Evolutionary conservation across 2,797 vertebrate species (phyloP).

Genomic region (Discoglossus pictus): DNA sequence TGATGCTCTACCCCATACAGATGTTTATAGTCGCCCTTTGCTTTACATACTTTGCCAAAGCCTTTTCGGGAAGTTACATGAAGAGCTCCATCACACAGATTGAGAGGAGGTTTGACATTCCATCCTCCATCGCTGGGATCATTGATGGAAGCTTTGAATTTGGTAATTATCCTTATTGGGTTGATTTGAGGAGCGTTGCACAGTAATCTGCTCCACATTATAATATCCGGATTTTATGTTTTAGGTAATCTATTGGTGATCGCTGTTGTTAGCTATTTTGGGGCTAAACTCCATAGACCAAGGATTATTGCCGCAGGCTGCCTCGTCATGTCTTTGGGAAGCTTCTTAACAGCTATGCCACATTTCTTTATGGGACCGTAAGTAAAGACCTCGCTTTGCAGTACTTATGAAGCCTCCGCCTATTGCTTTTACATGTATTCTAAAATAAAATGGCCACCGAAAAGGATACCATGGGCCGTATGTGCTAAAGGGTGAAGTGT

Average conservation of each 20-base stretch:
- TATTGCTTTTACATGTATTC: too few species aligned
- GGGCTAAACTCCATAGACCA: constrained; percentile 87
- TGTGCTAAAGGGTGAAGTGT: too few species aligned
- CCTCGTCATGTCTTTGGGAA: constrained; percentile 82
- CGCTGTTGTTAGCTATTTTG: constrained; percentile 92
- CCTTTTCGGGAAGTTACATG: constrained; percentile 76
- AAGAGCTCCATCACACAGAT: constrained; percentile 90
- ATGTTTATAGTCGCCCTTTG: constrained; percentile 80
- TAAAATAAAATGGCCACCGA: too few species aligned
- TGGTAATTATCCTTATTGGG: constrained; percentile 67
- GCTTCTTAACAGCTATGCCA: constrained; percentile 83
- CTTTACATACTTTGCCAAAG: constrained; percentile 79
- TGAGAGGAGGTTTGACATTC: constrained; percentile 86
- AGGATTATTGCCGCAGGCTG: constrained; percentile 85
- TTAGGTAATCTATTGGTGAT: constrained; percentile 91
- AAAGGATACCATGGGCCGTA: too few species aligned
- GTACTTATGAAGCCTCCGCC: too few species aligned
- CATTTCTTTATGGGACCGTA: constrained; percentile 93
- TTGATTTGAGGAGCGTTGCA: background rate
- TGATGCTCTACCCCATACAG: too few species aligned
- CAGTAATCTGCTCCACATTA: too few species aligned
- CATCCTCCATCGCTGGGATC: constrained; percentile 81
- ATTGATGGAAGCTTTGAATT: constrained; percentile 90
- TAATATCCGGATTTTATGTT: background rate
- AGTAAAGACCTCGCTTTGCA: constrained; percentile 58